phyloP scores from a whole-genome alignment of 2,113 vertebrate species.

The Callipepla squamata region DNA sequence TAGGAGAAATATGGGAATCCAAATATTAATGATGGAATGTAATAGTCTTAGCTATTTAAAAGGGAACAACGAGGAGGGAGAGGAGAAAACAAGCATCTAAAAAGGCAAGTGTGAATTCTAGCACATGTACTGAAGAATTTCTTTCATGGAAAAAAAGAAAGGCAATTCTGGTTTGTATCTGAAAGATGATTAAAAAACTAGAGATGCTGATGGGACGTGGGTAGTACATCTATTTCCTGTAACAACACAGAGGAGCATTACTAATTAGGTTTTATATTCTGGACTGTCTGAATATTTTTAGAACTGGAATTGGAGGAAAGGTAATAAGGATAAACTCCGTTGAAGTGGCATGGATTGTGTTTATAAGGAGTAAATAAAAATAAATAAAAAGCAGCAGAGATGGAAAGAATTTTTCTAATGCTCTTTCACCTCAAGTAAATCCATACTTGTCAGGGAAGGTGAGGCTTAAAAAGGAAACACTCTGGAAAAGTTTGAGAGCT shows the following conservation, averaged over 20 bases:
- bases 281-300: background rate
- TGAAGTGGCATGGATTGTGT: background rate
- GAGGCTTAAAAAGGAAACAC: conserved; percentile 47
- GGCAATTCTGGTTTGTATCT: background rate
- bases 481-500: conserved; percentile 54
- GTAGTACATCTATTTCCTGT: background rate
- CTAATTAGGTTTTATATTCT: conserved; percentile 8
- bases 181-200: background rate
- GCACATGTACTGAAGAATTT: background rate
- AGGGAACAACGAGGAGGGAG: background rate
- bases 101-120: background rate
- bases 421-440: conserved; percentile 57
- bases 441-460: conserved; percentile 55
- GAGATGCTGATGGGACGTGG: background rate
- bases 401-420: conserved; percentile 27
- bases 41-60: background rate
- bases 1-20: background rate
- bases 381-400: conserved; percentile 30
- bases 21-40: background rate
- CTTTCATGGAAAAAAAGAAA: background rate
- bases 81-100: background rate
- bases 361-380: conserved; percentile 11
- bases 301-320: background rate
- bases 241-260: background rate
- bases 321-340: background rate